Conservation (phyloP, 2,888 invertebrate species). For the Ecdyonurus torrentis region DNA sequence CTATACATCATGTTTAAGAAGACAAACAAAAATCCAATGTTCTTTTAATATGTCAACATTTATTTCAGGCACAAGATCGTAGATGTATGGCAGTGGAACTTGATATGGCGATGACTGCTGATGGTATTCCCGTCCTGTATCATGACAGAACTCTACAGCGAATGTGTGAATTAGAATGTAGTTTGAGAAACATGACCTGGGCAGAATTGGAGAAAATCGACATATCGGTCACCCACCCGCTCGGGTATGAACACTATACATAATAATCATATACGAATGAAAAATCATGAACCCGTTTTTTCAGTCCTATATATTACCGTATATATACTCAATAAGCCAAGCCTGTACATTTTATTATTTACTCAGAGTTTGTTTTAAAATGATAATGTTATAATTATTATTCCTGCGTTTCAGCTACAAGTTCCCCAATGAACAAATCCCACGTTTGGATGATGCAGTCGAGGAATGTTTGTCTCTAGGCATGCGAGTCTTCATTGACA, state of each 20-base stretch:
- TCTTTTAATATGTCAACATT: background rate
- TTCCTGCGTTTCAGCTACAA: slow-evolving; percentile 33
- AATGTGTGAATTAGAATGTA: slow-evolving; percentile 35
- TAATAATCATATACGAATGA: no score
- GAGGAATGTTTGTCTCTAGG: slow-evolving; percentile 43
- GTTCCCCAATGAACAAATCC: slow-evolving; percentile 40
- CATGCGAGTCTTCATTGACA: slow-evolving; percentile 60
- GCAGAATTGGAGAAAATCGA: slow-evolving; percentile 43
- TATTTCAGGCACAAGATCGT: slow-evolving; percentile 42
- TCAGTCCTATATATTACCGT: background rate
- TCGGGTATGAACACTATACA: slow-evolving; percentile 33
- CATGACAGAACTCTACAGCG: slow-evolving; percentile 58
- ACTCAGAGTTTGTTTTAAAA: background rate
- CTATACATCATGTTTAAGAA: background rate
- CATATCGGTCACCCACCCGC: slow-evolving; percentile 50
- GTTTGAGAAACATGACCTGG: slow-evolving; percentile 40
- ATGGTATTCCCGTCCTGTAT: slow-evolving; percentile 55
- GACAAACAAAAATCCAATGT: background rate
- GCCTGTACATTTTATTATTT: background rate
- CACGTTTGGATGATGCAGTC: slow-evolving; percentile 52
- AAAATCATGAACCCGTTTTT: slow-evolving; percentile 7
- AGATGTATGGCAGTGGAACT: slow-evolving; percentile 62
- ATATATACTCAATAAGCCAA: background rate
- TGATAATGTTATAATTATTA: slow-evolving; percentile 10
- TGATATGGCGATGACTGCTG: slow-evolving; percentile 54